A percentile compares a stretch with the other conserved stretches of the same genome.
phyloP scores from a whole-genome alignment of 2,888 invertebrate species.

The Leucoptera coffeella region DNA sequence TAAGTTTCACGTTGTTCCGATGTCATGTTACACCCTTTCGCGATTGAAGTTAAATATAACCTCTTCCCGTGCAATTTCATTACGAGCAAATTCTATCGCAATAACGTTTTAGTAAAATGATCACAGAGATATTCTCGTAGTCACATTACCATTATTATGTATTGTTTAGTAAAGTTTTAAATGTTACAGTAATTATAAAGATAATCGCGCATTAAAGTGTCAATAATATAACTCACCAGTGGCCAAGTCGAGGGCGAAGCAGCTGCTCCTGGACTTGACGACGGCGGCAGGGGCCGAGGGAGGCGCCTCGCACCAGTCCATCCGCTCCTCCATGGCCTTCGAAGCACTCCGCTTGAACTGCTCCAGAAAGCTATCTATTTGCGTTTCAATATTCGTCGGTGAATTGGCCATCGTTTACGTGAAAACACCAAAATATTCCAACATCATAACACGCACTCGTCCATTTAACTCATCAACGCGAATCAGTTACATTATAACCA shows the following conservation, averaged over 20 bases:
- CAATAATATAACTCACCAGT: constrained; percentile 28
- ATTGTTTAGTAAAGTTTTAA: not conserved
- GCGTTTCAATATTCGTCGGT: constrained; percentile 69
- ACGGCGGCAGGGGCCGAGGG: constrained; percentile 35
- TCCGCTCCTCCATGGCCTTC: constrained; percentile 63
- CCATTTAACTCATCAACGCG: constrained; percentile 6
- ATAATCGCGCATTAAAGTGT: too few species aligned
- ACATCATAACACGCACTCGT: too few species aligned
- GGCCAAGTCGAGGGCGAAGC: constrained; percentile 36
- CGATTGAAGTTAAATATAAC: too few species aligned
- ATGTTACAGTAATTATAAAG: not conserved
- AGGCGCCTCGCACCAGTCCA: constrained; percentile 42
- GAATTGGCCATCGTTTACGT: constrained; percentile 57
- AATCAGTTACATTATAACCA: constrained; percentile 10
- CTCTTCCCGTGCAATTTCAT: too few species aligned
- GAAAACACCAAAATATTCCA: constrained; percentile 44
- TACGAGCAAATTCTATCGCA: too few species aligned
- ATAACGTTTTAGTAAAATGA: too few species aligned
- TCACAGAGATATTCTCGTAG: too few species aligned
- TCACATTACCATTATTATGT: too few species aligned
- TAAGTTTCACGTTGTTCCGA: too few species aligned
- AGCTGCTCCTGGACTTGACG: constrained; percentile 45
- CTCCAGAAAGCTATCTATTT: constrained; percentile 80
- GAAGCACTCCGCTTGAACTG: constrained; percentile 76
- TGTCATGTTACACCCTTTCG: too few species aligned